Conservation (phyloP, 2,797 vertebrate genomes). For the Buphagus erythrorhynchus region DNA sequence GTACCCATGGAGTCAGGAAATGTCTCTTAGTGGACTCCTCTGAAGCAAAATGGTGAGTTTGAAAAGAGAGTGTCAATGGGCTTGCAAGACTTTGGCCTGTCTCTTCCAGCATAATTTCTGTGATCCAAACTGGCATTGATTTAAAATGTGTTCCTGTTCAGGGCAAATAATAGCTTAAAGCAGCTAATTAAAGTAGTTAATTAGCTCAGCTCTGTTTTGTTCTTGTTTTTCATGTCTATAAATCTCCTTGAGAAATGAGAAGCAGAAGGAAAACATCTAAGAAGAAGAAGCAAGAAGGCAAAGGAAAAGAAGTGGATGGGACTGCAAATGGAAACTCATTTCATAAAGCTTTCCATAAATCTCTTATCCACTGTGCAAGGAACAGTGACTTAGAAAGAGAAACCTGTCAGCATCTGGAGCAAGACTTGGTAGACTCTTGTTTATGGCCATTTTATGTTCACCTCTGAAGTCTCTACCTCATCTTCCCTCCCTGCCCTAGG, state of each 20-base stretch:
- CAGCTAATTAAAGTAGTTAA: constrained; percentile 21
- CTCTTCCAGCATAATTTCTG: background rate
- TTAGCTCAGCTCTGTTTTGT: background rate
- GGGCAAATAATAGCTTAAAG: constrained; percentile 21
- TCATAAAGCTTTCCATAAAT: background rate
- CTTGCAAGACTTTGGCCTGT: background rate
- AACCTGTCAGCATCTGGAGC: background rate
- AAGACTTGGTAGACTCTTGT: background rate
- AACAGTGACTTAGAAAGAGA: background rate
- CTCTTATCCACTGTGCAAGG: background rate
- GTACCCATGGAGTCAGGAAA: background rate
- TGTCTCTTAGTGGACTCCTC: background rate
- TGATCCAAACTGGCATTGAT: background rate
- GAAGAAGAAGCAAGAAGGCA: constrained; percentile 4
- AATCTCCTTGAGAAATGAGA: background rate
- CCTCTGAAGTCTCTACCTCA: fast-evolving
- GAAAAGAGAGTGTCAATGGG: background rate
- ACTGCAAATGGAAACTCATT: constrained; percentile 10
- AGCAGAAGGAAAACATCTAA: constrained; percentile 35
- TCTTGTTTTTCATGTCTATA: background rate
- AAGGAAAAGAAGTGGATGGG: background rate
- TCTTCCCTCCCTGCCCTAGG: fast-evolving
- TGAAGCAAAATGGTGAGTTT: background rate
- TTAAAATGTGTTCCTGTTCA: background rate
- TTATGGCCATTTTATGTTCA: background rate